These are phyloP conservation scores for Bos javanicus DNA, from an alignment of 2,113 vertebrate species.

Conservation along the genomic window DNA sequence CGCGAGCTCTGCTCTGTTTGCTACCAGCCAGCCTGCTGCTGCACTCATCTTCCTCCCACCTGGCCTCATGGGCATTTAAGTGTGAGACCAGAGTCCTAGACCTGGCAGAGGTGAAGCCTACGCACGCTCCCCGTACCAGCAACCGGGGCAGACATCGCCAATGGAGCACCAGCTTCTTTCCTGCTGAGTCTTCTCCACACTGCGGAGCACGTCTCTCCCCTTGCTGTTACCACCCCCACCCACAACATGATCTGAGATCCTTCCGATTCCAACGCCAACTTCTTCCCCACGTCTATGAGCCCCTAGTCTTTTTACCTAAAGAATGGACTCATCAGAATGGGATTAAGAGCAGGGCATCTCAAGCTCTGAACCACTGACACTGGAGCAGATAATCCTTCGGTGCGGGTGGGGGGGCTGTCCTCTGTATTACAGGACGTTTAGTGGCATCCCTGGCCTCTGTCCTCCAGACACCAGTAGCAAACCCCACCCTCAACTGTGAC, in stretches of 20 bases:
- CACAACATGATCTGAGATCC: neutral
- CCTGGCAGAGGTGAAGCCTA: neutral
- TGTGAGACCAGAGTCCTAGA: neutral
- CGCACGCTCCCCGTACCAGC: fast-evolving
- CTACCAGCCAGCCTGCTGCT: too few species aligned
- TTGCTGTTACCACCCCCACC: neutral
- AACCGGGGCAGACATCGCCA: neutral
- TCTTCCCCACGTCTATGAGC: neutral
- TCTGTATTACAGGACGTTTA: fast-evolving
- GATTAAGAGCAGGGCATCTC: neutral
- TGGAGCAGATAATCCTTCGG: neutral
- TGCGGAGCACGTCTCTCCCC: neutral
- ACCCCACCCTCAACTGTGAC: neutral
- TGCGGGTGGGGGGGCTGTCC: neutral
- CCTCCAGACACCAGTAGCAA: neutral
- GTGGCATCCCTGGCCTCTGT: neutral
- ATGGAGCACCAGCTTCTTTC: neutral
- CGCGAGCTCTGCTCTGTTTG: fast-evolving
- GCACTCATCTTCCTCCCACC: neutral
- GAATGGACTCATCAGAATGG: neutral
- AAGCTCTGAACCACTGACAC: too few species aligned
- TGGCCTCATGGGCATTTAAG: fast-evolving
- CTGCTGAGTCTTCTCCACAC: neutral
- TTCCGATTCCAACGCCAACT: neutral
- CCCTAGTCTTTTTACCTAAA: neutral